These are phyloP conservation scores for Melanophora roralis DNA, from an alignment of 2,888 invertebrate genomes.

Conservation along the genomic window DNA sequence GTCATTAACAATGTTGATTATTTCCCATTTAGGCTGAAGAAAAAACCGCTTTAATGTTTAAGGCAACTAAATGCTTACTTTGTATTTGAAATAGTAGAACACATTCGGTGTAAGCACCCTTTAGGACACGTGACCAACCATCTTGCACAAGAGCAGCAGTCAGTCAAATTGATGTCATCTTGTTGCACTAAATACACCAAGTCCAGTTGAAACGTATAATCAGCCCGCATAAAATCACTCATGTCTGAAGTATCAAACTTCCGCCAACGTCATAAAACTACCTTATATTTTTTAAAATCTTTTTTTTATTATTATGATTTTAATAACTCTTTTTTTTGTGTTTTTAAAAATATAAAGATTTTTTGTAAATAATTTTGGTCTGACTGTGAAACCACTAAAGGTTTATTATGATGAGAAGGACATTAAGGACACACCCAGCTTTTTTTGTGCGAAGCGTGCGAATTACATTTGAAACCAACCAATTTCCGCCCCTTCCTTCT, in stretches of 20 bases:
- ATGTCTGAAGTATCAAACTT: slow-evolving; percentile 62
- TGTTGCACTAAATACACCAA: slow-evolving; percentile 5
- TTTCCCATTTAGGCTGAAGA: slow-evolving; percentile 37
- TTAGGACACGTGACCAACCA: slow-evolving; percentile 63
- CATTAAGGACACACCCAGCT: slow-evolving; percentile 46
- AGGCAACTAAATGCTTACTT: slow-evolving; percentile 16
- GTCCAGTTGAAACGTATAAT: slow-evolving; percentile 44
- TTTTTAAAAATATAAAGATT: slow-evolving; percentile 33
- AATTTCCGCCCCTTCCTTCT: background rate
- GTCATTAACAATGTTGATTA: slow-evolving; percentile 59
- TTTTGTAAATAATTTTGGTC: slow-evolving; percentile 51
- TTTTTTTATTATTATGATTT: too few relatives aligned
- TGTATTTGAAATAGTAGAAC: slow-evolving; percentile 2
- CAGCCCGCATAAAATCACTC: slow-evolving; percentile 63
- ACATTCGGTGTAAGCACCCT: slow-evolving; percentile 20
- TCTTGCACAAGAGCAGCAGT: slow-evolving; percentile 47
- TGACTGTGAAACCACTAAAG: slow-evolving; percentile 62
- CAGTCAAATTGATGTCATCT: slow-evolving; percentile 62
- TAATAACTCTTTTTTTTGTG: background rate
- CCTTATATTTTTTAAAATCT: slow-evolving; percentile 21
- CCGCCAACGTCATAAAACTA: slow-evolving; percentile 55
- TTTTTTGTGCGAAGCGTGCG: slow-evolving; percentile 41
- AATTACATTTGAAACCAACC: slow-evolving; percentile 29
- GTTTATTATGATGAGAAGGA: slow-evolving; percentile 32
- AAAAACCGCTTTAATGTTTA: slow-evolving; percentile 34